These are phyloP conservation scores for Strongylocentrotus purpuratus DNA, from an alignment of 35 echinoderm and acorn worm species.

Conservation along the genomic window DNA sequence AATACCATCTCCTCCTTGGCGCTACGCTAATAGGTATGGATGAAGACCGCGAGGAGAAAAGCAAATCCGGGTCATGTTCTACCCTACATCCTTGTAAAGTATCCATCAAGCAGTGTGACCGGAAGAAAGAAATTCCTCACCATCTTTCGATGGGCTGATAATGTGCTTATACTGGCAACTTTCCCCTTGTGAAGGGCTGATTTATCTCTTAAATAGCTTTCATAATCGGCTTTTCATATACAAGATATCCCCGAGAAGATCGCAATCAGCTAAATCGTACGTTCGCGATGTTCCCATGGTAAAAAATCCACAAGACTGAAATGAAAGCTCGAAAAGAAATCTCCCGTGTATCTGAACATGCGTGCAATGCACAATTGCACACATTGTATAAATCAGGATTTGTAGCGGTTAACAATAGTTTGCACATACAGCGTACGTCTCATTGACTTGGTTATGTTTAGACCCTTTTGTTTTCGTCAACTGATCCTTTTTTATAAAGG, in stretches of 20 bases:
- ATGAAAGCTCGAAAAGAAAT: neutral
- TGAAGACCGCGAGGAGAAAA: no score
- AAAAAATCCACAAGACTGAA: neutral
- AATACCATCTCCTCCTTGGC: no score
- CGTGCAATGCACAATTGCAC: neutral
- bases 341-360: neutral
- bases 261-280: neutral
- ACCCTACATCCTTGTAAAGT: no score
- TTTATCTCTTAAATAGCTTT: neutral
- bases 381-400: neutral
- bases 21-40: no score
- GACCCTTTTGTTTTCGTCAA: neutral
- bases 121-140: neutral
- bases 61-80: no score
- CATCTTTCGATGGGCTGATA: neutral
- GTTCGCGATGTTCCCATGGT: neutral
- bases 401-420: neutral
- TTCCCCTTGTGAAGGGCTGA: neutral
- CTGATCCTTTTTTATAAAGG: no score
- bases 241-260: neutral
- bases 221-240: neutral
- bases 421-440: neutral
- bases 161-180: neutral
- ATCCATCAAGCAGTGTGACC: no score
- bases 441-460: neutral